These are phyloP conservation scores for Oryzias melastigma DNA, from an alignment of 2,113 vertebrate genomes.

Conservation along the genomic window DNA sequence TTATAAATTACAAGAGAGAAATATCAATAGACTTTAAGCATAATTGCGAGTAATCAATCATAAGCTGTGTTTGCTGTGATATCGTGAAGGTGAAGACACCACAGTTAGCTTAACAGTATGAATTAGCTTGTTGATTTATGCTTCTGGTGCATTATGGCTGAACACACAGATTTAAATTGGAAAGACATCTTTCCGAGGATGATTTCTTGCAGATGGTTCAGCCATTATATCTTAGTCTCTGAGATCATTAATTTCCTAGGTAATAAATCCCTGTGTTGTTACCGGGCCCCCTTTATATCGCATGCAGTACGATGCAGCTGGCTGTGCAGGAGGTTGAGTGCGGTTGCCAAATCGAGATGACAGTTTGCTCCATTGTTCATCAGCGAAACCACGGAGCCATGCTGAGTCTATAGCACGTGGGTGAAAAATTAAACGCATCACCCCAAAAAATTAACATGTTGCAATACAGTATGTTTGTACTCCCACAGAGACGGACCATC, in stretches of 20 bases:
- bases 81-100: background rate
- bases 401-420: conserved; percentile 79
- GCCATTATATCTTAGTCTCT: conserved; percentile 70
- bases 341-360: conserved; percentile 66
- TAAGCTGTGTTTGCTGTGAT: conserved; percentile 34
- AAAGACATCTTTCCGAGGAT: conserved; percentile 52
- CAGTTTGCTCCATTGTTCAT: conserved; percentile 73
- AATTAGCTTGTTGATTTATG: conserved; percentile 60
- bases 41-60: conserved; percentile 53
- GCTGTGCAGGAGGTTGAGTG: conserved; percentile 68
- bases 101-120: conserved; percentile 36
- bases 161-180: conserved; percentile 59
- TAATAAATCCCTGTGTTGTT: conserved; percentile 75
- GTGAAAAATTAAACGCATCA: conserved; percentile 87
- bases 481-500: conserved; percentile 78
- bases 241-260: conserved; percentile 76
- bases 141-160: conserved; percentile 41
- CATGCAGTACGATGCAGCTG: conserved; percentile 65
- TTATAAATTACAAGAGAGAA: conserved; percentile 8
- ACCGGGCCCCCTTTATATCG: conserved; percentile 39
- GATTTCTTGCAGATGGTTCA: conserved; percentile 73
- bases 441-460: conserved; percentile 72
- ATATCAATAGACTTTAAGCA: conserved; percentile 4
- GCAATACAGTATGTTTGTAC: conserved; percentile 78
- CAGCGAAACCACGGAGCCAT: conserved; percentile 79